Evolutionary conservation across 2,888 invertebrate species (phyloP).

Genomic region (Ypsolopha scabrella): DNA sequence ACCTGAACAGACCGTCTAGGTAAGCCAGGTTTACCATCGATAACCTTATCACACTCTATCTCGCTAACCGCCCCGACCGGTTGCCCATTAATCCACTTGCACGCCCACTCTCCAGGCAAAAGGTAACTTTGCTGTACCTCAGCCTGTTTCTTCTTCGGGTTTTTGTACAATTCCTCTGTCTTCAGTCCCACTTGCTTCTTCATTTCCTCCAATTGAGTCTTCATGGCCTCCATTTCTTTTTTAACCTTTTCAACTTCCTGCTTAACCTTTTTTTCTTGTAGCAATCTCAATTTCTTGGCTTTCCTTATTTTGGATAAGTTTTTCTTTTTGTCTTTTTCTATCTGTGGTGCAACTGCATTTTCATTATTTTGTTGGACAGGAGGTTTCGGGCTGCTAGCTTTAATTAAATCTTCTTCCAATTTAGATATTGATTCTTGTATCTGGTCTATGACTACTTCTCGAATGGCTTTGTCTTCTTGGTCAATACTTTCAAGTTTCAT

Average conservation of each 20-base stretch:
- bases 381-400: constrained; percentile 4
- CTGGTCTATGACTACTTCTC: constrained; percentile 42
- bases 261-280: constrained; percentile 34
- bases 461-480: too few relatives aligned
- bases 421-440: constrained; percentile 56
- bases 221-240: constrained; percentile 45
- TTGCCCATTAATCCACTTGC: constrained; percentile 77
- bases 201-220: constrained; percentile 49
- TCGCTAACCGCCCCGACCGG: constrained; percentile 72
- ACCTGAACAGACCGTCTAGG: constrained; percentile 55
- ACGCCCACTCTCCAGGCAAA: constrained; percentile 72
- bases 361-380: not conserved
- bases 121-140: constrained; percentile 32
- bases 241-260: constrained; percentile 47
- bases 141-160: constrained; percentile 6
- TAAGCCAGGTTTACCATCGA: constrained; percentile 45
- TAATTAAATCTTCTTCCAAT: constrained; percentile 43
- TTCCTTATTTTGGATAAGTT: constrained; percentile 36
- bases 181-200: constrained; percentile 38
- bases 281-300: constrained; percentile 30
- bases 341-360: not conserved
- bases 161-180: constrained; percentile 21
- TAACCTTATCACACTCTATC: constrained; percentile 42
- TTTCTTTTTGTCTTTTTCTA: constrained; percentile 20
- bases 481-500: too few relatives aligned